Conservation (phyloP, 2,113 vertebrate genomes). For the Zingel zingel region DNA sequence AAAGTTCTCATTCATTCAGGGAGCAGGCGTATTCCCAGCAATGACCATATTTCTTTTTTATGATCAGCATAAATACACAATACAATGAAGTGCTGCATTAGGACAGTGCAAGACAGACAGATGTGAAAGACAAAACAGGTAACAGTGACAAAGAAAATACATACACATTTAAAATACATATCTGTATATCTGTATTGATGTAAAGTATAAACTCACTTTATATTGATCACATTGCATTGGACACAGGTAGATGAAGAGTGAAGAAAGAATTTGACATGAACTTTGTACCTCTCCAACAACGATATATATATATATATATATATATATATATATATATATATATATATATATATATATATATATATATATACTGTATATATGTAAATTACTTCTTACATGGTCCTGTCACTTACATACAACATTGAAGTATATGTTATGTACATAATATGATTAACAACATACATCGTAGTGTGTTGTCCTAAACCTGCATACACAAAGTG, state of each 20-base stretch:
- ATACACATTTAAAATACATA: neutral
- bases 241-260: neutral
- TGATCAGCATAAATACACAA: constrained; percentile 45
- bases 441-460: neutral
- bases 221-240: neutral
- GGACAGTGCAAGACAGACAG: neutral
- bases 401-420: neutral
- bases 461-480: neutral
- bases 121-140: neutral
- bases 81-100: constrained; percentile 4
- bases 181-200: neutral
- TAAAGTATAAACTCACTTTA: neutral
- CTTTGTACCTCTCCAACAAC: neutral
- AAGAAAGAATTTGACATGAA: neutral
- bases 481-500: neutral
- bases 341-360: no score
- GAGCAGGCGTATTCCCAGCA: constrained; percentile 51
- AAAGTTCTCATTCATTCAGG: constrained; percentile 57
- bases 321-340: no score
- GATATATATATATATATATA: no score
- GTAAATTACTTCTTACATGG: neutral
- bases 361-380: no score
- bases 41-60: constrained; percentile 51
- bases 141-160: neutral
- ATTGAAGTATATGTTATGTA: neutral